Evolutionary conservation across 2,888 invertebrate species (phyloP).

Genomic region (Macaria liturata): DNA sequence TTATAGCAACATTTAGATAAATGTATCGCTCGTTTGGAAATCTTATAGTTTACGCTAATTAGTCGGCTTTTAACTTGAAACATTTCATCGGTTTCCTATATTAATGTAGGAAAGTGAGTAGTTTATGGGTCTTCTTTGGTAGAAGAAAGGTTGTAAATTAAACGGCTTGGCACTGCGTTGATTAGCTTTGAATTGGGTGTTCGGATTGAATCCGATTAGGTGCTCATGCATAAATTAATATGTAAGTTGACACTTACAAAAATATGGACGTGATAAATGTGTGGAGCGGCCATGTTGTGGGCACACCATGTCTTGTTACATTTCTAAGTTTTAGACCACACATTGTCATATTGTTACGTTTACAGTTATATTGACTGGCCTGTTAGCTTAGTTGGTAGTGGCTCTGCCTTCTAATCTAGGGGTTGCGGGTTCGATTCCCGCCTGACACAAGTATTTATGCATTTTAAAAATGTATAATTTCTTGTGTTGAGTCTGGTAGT

Average conservation of each 20-base stretch:
- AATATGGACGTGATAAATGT: constrained; percentile 2
- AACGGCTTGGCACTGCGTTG: constrained; percentile 7
- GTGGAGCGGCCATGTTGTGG: too few relatives aligned
- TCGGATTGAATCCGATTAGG: constrained; percentile 7
- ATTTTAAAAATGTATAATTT: too few relatives aligned
- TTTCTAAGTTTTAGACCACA: too few relatives aligned
- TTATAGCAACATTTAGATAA: constrained; percentile 27
- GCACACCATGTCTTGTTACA: too few relatives aligned
- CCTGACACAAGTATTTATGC: too few relatives aligned
- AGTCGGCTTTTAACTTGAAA: constrained; percentile 23
- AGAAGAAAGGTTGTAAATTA: constrained; percentile 18
- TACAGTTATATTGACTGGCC: too few relatives aligned
- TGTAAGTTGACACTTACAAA: constrained; percentile 3
- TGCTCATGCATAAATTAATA: constrained; percentile 12
- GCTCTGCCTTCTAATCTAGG: too few relatives aligned
- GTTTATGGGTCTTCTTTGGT: constrained; percentile 15
- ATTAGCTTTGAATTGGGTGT: constrained; percentile 5
- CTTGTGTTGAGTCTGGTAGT: too few relatives aligned
- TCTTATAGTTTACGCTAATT: constrained; percentile 24
- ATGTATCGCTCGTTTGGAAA: constrained; percentile 28
- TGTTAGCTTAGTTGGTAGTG: too few relatives aligned
- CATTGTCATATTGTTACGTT: too few relatives aligned
- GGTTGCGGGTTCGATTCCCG: too few relatives aligned
- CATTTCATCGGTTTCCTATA: constrained; percentile 23
- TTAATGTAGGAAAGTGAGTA: constrained; percentile 23